Evolutionary conservation across 2,797 vertebrate species (phyloP).

Genomic region (Pelobates cultripes): DNA sequence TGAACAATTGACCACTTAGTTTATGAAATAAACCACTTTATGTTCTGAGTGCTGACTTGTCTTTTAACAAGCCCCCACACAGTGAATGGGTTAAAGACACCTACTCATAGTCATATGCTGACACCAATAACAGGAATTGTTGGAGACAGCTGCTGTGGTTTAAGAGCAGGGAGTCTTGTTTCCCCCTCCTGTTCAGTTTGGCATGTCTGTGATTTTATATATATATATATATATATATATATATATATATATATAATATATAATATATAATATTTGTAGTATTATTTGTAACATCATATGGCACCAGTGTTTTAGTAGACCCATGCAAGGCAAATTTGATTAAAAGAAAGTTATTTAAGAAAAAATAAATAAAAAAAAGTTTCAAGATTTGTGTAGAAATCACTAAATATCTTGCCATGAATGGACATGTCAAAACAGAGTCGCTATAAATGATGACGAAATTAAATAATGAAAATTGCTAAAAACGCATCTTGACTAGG

Average conservation of each 20-base stretch:
- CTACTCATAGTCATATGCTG: background rate
- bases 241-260: no score
- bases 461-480: no score
- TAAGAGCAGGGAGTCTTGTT: constrained; percentile 8
- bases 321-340: background rate
- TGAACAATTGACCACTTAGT: no score
- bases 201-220: constrained; percentile 14
- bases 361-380: no score
- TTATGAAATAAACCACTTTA: no score
- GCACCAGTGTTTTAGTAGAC: background rate
- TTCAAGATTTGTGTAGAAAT: background rate
- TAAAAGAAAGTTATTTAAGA: background rate
- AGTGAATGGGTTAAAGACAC: background rate
- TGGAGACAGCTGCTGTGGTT: constrained; percentile 19
- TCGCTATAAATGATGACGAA: no score
- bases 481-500: no score
- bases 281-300: constrained; percentile 9
- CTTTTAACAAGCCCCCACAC: background rate
- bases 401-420: background rate
- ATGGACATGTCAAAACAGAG: background rate
- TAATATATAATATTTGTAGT: background rate
- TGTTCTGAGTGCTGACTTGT: no score
- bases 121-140: background rate
- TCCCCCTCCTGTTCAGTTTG: background rate
- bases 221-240: no score